Evolutionary conservation across 37 sponge, comb jelly and placozoan species (phyloP).

Genomic region (Tethya wilhelma): DNA sequence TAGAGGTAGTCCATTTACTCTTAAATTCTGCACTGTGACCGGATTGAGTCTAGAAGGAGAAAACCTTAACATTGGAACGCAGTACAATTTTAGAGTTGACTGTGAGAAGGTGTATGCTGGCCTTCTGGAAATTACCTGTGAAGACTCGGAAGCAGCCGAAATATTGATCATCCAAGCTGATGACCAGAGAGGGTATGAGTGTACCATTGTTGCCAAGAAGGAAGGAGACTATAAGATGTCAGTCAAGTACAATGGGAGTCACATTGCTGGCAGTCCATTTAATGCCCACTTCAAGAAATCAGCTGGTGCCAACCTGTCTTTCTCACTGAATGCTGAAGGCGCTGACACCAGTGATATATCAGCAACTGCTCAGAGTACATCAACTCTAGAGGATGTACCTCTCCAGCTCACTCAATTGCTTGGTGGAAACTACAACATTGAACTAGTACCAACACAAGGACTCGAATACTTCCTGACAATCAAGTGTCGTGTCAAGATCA

Average conservation of each 20-base stretch:
- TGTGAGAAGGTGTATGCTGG: conserved; percentile 37
- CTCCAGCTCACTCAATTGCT: conserved; percentile 31
- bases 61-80: conserved; percentile 9
- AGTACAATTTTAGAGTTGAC: conserved; percentile 35
- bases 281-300: conserved; percentile 32
- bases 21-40: background rate
- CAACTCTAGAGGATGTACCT: conserved; percentile 19
- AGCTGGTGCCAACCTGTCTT: conserved; percentile 4
- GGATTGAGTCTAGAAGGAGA: conserved; percentile 32
- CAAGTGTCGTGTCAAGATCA: conserved; percentile 38
- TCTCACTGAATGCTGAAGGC: conserved; percentile 12
- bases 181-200: conserved; percentile 31
- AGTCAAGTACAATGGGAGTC: conserved; percentile 44
- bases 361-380: conserved; percentile 25
- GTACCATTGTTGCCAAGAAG: conserved; percentile 22
- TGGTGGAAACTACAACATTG: conserved; percentile 43
- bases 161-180: conserved; percentile 4
- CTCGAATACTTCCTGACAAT: conserved; percentile 57
- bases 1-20: conserved; percentile 67
- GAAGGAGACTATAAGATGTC: conserved; percentile 20
- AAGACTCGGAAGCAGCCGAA: conserved; percentile 28
- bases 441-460: conserved; percentile 52
- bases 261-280: conserved; percentile 76
- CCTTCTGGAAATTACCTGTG: conserved; percentile 26
- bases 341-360: conserved; percentile 37